Base-by-base conservation (phyloP, 2,888 invertebrate genomes). In the Drosophila longiperda region DNA sequence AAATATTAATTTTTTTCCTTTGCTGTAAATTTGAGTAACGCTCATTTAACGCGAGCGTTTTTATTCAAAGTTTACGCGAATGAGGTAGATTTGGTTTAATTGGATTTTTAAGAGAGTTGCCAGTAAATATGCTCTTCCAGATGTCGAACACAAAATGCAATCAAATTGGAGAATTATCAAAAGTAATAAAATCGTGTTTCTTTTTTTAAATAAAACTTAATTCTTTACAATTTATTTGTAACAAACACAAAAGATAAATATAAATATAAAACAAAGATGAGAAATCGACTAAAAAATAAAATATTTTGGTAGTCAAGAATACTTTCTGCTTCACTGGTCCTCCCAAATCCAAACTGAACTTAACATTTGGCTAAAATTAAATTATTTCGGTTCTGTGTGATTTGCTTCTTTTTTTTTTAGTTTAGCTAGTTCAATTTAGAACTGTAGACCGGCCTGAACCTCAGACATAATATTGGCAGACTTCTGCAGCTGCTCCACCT, bases 401-500 rank as follows among this genome's bases (percentile, higher is more conserved):
- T 54, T 11, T 15, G 6, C 17, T 36, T 36, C 7, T 54, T 8
- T 7, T 66, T 48, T 20, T n/a, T 38, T 45, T 52, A 59, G 52
- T 66, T 65, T 52, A 65, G 61, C 66, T 61, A 52, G 15, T 62
- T 42, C 12, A 59, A 60, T 66, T 91, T 93, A 93, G 73, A 93
- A 93, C 66, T 91, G 79, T 49, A 93, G 91, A 52, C 92, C 93
- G 55, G 83, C 91, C 89, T 96, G 96, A 15, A 96, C 95, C 76
- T 95, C 94, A 59, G 94, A 92, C 94, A 97, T 95, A 26, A 95
- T 91, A 2, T 92, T 83, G 1, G 97, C 96, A 0, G 97, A 97
- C 57, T 95, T 94, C 65, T 95, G 94, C 53, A 97, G 93, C 86
- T 95, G 94, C 1, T 90, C 80, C 0, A 94, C 89, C 93, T 97